These are phyloP conservation scores for Meiosimyza decipiens DNA, from an alignment of 2,888 invertebrate species.

Conservation along the genomic window DNA sequence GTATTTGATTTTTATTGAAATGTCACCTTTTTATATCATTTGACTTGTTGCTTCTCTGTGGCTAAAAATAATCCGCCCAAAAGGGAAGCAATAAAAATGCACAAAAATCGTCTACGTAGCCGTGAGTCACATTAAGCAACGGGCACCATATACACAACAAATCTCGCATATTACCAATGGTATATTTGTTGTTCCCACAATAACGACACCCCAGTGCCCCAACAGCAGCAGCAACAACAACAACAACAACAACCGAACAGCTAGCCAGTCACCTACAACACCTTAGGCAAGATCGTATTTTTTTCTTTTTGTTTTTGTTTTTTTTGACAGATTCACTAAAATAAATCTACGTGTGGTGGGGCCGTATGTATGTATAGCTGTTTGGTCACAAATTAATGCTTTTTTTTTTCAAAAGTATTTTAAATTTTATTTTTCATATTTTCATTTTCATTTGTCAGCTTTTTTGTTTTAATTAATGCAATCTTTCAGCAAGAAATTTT, in stretches of 20 bases:
- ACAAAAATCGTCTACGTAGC: constrained; percentile 23
- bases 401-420: neutral
- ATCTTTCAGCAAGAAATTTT: neutral
- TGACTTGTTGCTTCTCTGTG: constrained; percentile 14
- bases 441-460: neutral
- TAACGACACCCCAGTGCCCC: constrained; percentile 7
- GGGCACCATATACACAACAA: neutral
- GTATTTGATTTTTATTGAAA: too few species aligned
- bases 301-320: too few species aligned
- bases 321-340: neutral
- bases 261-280: neutral
- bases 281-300: neutral
- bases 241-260: neutral
- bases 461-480: neutral
- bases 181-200: neutral
- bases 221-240: neutral
- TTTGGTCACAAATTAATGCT: neutral
- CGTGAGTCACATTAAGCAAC: constrained; percentile 32
- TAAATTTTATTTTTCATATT: neutral
- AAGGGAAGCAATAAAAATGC: constrained; percentile 30
- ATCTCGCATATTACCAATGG: neutral
- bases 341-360: neutral
- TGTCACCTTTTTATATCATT: neutral
- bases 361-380: neutral
- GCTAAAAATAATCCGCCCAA: constrained; percentile 13